These are phyloP conservation scores for Dromius quadrimaculatus DNA, from an alignment of 2,888 invertebrate species.

Conservation along the genomic window DNA sequence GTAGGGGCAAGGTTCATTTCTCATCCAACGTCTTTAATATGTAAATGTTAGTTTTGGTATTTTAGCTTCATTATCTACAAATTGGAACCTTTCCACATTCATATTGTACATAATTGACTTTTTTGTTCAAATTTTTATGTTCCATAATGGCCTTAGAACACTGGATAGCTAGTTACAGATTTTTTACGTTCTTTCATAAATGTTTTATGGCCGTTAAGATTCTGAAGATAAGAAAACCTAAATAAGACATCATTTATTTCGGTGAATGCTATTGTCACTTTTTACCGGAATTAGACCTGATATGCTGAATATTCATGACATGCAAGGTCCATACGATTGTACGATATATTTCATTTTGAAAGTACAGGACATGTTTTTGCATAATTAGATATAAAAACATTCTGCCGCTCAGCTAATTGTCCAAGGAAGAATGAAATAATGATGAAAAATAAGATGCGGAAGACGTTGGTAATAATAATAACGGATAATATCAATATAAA, in stretches of 20 bases:
- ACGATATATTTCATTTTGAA: constrained; percentile 11
- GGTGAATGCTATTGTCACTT: constrained; percentile 49
- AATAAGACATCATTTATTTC: constrained; percentile 50
- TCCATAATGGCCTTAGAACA: neutral
- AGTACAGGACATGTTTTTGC: constrained; percentile 15
- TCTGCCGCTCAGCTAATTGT: constrained; percentile 7
- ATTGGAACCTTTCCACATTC: too few relatives aligned
- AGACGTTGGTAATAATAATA: constrained; percentile 14
- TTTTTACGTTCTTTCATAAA: constrained; percentile 33
- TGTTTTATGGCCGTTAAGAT: constrained; percentile 33
- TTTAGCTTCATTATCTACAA: too few relatives aligned
- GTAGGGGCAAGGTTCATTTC: too few relatives aligned
- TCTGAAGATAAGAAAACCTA: constrained; percentile 14
- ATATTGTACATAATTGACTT: too few relatives aligned
- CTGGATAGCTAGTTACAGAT: neutral
- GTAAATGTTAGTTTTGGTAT: too few relatives aligned
- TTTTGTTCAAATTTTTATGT: constrained; percentile 1
- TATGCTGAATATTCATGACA: constrained; percentile 50
- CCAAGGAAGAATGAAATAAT: constrained; percentile 20
- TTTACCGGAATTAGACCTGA: constrained; percentile 31
- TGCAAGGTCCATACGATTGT: constrained; percentile 24
- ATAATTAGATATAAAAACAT: constrained; percentile 20
- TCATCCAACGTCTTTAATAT: too few relatives aligned
- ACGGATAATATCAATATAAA: constrained; percentile 3
- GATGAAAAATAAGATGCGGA: constrained; percentile 26